phyloP scores from a whole-genome alignment of 2,113 vertebrate species.

The Clarias macrocephalus region DNA sequence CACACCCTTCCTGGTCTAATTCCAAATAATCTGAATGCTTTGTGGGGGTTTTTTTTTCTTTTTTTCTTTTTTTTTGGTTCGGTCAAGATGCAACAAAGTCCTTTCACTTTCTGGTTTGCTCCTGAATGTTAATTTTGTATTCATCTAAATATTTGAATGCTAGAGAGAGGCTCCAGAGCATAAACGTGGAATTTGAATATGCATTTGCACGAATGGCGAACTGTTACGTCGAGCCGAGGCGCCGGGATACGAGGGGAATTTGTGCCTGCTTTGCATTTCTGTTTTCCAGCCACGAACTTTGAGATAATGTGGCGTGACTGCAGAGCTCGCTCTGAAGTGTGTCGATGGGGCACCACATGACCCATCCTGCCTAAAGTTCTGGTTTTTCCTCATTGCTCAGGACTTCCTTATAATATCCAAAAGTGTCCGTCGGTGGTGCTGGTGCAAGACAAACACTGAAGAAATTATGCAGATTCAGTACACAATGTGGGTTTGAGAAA shows the following conservation, averaged over 20 bases:
- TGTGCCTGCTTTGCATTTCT: constrained; percentile 65
- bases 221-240: constrained; percentile 24
- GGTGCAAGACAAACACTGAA: not conserved
- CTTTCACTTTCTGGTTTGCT: not conserved
- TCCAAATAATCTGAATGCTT: not conserved
- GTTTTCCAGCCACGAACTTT: constrained; percentile 48
- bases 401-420: not conserved
- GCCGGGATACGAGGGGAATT: constrained; percentile 14
- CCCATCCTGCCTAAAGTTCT: not conserved
- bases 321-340: not conserved
- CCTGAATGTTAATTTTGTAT: not conserved
- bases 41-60: not conserved
- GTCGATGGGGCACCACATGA: not conserved
- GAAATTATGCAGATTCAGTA: too few species aligned
- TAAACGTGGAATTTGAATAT: constrained; percentile 19
- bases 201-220: constrained; percentile 25
- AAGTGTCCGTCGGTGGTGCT: not conserved
- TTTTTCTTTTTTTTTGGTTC: not conserved
- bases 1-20: not conserved
- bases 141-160: not conserved
- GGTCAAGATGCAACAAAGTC: not conserved
- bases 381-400: not conserved
- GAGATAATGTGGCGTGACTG: constrained; percentile 60
- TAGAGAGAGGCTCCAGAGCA: not conserved
- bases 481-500: too few species aligned